Evolutionary conservation across 2,113 vertebrate genomes (phyloP).

Genomic region (Pogona vitticeps): DNA sequence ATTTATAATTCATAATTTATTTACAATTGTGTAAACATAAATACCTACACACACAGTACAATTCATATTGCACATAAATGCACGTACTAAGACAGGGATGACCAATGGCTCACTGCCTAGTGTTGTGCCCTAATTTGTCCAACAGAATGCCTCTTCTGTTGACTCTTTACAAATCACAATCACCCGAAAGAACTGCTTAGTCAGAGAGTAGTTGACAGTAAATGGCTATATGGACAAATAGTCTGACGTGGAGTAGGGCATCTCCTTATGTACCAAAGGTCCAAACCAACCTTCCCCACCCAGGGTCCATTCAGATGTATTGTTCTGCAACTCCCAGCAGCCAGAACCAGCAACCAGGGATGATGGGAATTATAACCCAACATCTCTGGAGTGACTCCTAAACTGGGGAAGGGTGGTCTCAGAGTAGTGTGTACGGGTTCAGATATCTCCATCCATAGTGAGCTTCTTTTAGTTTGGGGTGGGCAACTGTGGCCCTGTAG

Average conservation of each 20-base stretch:
- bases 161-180: too few relatives aligned
- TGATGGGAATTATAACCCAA: background rate
- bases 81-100: too few relatives aligned
- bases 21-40: too few relatives aligned
- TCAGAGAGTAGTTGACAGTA: background rate
- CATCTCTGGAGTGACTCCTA: background rate
- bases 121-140: too few relatives aligned
- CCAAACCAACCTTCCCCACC: background rate
- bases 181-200: background rate
- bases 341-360: background rate
- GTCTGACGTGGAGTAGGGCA: background rate
- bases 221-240: too few relatives aligned
- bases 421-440: background rate
- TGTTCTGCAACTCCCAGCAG: background rate
- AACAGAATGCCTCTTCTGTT: too few relatives aligned
- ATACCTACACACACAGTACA: too few relatives aligned
- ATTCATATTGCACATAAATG: too few relatives aligned
- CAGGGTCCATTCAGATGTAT: background rate
- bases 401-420: background rate
- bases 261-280: background rate
- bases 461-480: background rate
- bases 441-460: background rate
- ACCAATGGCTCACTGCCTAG: too few relatives aligned
- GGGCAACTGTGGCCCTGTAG: background rate
- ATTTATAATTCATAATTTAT: too few relatives aligned